Base-by-base conservation (phyloP, 2,797 vertebrate species). In the Lepidocolaptes lacrymiger region DNA sequence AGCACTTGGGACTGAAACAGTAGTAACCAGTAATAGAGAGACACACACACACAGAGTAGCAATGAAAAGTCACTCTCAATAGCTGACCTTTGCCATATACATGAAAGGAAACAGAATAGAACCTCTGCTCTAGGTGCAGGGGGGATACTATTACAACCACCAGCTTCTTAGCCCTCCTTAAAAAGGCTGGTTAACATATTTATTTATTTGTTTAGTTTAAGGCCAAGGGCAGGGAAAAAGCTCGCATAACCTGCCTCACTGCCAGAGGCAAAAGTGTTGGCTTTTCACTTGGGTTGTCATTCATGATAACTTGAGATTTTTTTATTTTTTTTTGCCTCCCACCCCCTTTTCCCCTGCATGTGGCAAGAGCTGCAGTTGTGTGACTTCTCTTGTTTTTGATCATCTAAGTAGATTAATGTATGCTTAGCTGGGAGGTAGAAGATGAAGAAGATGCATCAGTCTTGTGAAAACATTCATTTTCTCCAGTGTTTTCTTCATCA, bases 331-430 rank as follows among this genome's bases (percentile, higher is more conserved):
- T 62, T 49, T 43, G 4, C 12, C 21, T 20, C 7, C 9, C 7
- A n/a, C 13, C 5, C 4, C 64, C 59, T 82, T 82, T 80, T 85
- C 59, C 90, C 85, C 83, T 95, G 44, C 32, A 96, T 98, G 97
- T 97, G 97, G 96, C 97, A 98, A 97, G 78, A 69, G 59, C 96
- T 95, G 96, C 97, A 97, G 97, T 97, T 97, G 96, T 98, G 97
- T 98, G 89, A 96, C 96, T 44, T 97, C 97, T 93, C 95, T 96
- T 96, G 75, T 88, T 97, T 97, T 96, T 98, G 97, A 97, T 96
- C 84, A 94, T 93, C 62, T 89, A 66, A 96, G 89, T 93, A 97
- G 93, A 97, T 98, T 97, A 98, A 98, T 75, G 89, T 96, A 16
- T 22, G 28, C 26, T 24, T 71, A 61, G 18, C 6, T 71, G n/a